These are phyloP conservation scores for Lochmaea crataegi DNA, from an alignment of 2,888 invertebrate species.

Conservation along the genomic window DNA sequence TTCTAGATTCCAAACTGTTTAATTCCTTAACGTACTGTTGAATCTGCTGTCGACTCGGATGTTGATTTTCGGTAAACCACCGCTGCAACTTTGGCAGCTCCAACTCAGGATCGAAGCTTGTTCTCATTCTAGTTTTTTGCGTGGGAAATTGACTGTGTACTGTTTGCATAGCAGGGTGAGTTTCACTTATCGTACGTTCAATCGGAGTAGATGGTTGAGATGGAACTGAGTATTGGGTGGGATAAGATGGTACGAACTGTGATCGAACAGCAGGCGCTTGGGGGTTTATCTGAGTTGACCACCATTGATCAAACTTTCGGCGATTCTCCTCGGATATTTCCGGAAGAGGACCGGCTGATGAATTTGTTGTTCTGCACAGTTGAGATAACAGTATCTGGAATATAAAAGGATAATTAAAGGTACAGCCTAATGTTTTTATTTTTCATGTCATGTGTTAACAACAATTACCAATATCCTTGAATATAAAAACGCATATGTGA, in stretches of 20 bases:
- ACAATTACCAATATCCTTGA: conserved; percentile 31
- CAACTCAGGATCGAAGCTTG: conserved; percentile 96
- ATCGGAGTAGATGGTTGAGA: conserved; percentile 60
- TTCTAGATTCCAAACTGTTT: conserved; percentile 90
- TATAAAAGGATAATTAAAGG: conserved; percentile 20
- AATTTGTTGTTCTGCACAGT: conserved; percentile 80
- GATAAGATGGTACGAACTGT: conserved; percentile 65
- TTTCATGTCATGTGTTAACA: conserved; percentile 12
- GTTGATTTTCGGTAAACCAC: conserved; percentile 98
- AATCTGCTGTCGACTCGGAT: conserved; percentile 96
- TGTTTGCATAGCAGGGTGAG: conserved; percentile 80
- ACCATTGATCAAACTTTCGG: conserved; percentile 93
- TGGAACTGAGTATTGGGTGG: conserved; percentile 67
- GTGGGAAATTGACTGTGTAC: conserved; percentile 82
- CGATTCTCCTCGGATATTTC: conserved; percentile 87
- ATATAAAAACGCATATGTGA: conserved; percentile 27
- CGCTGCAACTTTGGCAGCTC: conserved; percentile 95
- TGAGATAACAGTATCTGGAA: conserved; percentile 83
- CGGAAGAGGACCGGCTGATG: conserved; percentile 74
- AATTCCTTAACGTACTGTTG: conserved; percentile 95
- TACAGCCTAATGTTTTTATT: neutral
- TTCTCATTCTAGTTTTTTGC: conserved; percentile 94
- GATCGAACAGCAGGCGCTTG: conserved; percentile 62
- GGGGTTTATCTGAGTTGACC: conserved; percentile 78
- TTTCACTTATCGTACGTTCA: conserved; percentile 68